Evolutionary conservation across 1,140 invertebrate genomes (phyloP), one percentile per base, ranked within the genome.

Genomic region (Drosophila nasuta): DNA sequence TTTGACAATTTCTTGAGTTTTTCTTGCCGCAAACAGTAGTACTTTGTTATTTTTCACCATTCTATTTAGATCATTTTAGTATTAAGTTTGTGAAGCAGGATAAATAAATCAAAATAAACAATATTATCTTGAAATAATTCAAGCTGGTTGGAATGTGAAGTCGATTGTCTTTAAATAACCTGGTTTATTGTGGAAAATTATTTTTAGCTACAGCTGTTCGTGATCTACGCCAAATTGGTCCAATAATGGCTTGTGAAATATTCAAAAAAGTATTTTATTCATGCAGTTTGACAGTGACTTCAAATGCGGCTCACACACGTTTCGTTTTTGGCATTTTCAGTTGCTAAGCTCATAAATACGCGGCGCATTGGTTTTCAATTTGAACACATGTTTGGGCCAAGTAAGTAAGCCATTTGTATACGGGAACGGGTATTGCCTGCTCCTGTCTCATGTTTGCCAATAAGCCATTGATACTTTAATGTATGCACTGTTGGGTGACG

Each of bases 391-490:
- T 46, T 46, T 15, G 48, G 28, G 33, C 43, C 43, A 58, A 57
- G 67, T 57, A 58, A 11, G 54, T 57, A 51, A 28, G 64, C 62
- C 51, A 66, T 51, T 48, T 49, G 54, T 48, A 41, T 38, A 56
- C 51, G n/a, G 35, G 35, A 6, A 52, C 49, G 25, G 20, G 28
- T 52, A 30, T 25, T 28, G 38, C 3, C 5, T 17, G 51, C 15
- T 46, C 8, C 35, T 54, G 51, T 49, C 57, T 28, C 52, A 8
- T 28, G 52, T 58, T 65, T 63, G 43, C 45, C 77, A 57, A 75
- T 86, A 87, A 87, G 79, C 82, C 82, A 79, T 87, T 86, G 82
- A 86, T 86, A 86, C 83, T 73, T 76, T 86, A 87, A 86, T 82
- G 79, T 87, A 79, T 87, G 78, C 66, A 69, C 51, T 45, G 25